These are phyloP conservation scores for Physocephala rufipes DNA, from an alignment of 2,888 invertebrate species.

Conservation along the genomic window DNA sequence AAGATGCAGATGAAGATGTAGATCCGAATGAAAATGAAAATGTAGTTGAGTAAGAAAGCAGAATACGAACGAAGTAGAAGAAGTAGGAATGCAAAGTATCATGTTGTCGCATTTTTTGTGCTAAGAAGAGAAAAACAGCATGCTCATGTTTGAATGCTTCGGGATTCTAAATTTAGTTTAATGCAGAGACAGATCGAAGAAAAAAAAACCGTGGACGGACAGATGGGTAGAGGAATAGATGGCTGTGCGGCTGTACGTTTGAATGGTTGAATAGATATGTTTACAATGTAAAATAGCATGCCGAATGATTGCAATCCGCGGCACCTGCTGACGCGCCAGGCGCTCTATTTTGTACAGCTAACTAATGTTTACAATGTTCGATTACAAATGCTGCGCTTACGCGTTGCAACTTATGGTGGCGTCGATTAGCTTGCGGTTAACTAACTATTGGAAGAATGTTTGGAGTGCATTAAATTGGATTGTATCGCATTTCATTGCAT, in stretches of 20 bases:
- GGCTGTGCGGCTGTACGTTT: too few species aligned
- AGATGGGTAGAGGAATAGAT: too few species aligned
- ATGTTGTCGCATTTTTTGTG: slow-evolving; percentile 10
- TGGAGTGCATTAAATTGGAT: not conserved
- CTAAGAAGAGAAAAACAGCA: slow-evolving; percentile 16
- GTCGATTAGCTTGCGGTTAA: slow-evolving; percentile 3
- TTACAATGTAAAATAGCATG: not conserved
- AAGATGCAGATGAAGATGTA: slow-evolving; percentile 6
- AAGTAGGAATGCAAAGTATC: not conserved
- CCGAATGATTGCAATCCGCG: not conserved
- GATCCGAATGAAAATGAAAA: not conserved
- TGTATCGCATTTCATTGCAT: not conserved
- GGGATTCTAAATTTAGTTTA: slow-evolving; percentile 5
- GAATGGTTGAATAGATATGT: too few species aligned
- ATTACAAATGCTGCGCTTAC: slow-evolving; percentile 22
- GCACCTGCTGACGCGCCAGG: not conserved
- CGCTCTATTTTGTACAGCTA: not conserved
- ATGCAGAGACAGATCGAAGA: too few species aligned
- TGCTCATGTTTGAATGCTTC: not conserved
- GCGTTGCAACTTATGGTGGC: not conserved
- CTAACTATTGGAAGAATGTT: too few species aligned
- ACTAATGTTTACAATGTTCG: slow-evolving; percentile 26
- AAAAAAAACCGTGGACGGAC: too few species aligned
- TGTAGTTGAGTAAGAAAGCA: not conserved
- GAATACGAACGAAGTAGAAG: too few species aligned